Evolutionary conservation across 2,797 vertebrate species (phyloP).

Genomic region (Hypotaenidia okinawae): DNA sequence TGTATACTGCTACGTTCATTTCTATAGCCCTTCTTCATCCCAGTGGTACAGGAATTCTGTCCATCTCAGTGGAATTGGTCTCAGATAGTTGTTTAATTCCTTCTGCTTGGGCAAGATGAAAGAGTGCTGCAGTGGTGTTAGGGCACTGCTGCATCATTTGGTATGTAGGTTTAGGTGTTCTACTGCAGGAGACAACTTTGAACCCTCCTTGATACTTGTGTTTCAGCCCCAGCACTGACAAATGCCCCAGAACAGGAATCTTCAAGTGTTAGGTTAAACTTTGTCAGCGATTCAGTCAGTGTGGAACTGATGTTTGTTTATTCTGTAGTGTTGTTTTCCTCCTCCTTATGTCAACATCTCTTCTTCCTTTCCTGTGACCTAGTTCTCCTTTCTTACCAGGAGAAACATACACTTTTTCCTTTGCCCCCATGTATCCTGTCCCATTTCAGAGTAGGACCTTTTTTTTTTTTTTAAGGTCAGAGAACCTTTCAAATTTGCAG

Average conservation of each 20-base stretch:
- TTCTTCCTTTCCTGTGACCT: not conserved
- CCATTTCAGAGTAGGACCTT: slow-evolving; percentile 18
- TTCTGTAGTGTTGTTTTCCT: slow-evolving; percentile 16
- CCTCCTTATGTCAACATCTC: not conserved
- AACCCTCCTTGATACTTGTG: not conserved
- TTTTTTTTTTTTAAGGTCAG: not conserved
- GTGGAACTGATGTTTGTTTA: not conserved
- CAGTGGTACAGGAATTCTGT: not conserved
- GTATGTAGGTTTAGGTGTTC: not conserved
- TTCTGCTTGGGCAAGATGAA: not conserved
- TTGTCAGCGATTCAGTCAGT: not conserved
- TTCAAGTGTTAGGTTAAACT: not conserved
- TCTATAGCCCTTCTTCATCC: not conserved
- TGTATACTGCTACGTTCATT: not conserved
- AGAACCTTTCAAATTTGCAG: slow-evolving; percentile 1
- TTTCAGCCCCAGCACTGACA: not conserved
- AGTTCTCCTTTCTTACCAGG: not conserved
- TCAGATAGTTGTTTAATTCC: not conserved
- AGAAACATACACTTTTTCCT: not conserved
- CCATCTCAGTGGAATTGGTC: not conserved
- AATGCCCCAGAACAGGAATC: not conserved
- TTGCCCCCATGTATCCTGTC: not conserved
- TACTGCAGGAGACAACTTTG: not conserved
- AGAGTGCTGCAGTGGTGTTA: not conserved
- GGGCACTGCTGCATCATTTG: not conserved